phyloP scores from a whole-genome alignment of 2,797 vertebrate genomes.

The Coracias cyanogaster region DNA sequence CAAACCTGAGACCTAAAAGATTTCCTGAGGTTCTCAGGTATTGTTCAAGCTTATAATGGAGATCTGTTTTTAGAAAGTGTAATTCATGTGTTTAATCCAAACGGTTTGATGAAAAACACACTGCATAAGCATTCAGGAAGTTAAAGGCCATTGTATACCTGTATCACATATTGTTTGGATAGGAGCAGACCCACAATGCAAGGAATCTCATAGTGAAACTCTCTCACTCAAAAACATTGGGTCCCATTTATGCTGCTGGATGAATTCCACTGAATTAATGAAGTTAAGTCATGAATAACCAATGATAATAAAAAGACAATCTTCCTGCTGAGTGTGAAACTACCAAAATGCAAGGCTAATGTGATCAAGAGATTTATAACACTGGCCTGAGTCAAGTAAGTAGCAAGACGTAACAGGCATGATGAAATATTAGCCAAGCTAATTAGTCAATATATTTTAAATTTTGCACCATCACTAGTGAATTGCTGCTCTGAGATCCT shows the following conservation, averaged over 20 bases:
- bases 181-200: slow-evolving; percentile 48
- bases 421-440: background rate
- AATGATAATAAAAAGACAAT: background rate
- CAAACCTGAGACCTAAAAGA: slow-evolving; percentile 63
- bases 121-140: slow-evolving; percentile 53
- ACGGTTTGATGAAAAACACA: slow-evolving; percentile 65
- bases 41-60: slow-evolving; percentile 67
- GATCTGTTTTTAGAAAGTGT: slow-evolving; percentile 69
- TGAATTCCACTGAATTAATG: background rate
- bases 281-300: background rate
- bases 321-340: background rate
- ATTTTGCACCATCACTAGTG: background rate
- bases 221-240: background rate
- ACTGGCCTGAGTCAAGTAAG: background rate
- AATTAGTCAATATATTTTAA: background rate
- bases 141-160: slow-evolving; percentile 62
- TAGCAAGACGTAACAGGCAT: background rate
- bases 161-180: slow-evolving; percentile 33
- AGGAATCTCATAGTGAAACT: slow-evolving; percentile 6
- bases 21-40: slow-evolving; percentile 69
- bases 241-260: background rate
- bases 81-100: slow-evolving; percentile 67
- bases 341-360: background rate
- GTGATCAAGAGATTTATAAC: background rate
- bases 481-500: background rate